Evolutionary conservation across 92 coral and sea anemone species (phyloP), one percentile per base, ranked within the genome.

Genomic region (Plumapathes pennacea): DNA sequence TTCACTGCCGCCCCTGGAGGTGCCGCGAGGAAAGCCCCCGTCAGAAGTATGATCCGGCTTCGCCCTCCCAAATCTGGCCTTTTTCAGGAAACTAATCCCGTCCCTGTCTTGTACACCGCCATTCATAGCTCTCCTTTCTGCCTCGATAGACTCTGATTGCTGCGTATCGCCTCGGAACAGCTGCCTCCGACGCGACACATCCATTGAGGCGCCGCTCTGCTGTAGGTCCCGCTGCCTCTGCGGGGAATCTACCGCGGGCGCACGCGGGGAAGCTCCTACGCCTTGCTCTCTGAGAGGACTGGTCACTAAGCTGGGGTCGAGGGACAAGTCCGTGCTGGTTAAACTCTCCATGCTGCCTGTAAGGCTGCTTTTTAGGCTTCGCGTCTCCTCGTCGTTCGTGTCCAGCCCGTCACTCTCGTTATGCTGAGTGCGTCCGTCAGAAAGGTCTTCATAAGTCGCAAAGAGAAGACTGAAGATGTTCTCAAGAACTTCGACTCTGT

Each of bases 281-380:
- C 81, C 88, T 43, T 68, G 78, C 26, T 75, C 85, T 63, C 64
- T 71, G 23, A 60, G 48, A 10, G 90, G 83, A 43, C 77, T 82
- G 6, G 40, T 50, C 5, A 45, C 70, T 13, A 55, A 61, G 0
- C 43, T 74, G 1, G 41, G 72, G 1, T 59, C 81, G 24, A 43
- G 40, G 11, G 78, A 44, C 10, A 75, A n/a, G 42, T 84, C 95
- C 28, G 89, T 89, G 43, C 99, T 94, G 14, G 83, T 54, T 27
- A 94, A 78, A 53, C 99, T 94, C 59, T 94, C 96, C 73, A 83
- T 38, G 60, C 99, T 94, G 0, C 77, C 95, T 0, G 99, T 84
- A 7, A 57, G 84, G 70, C 96, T 94, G 27, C 95, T 89, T 11
- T 78, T 86, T 49, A 90, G 54, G 34, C 96, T 90, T 61, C 85